A percentile compares a stretch with the other conserved stretches of the same genome.
Evolutionary conservation across 1,140 invertebrate species (phyloP).

Genomic region (Zaprionus gabonicus): DNA sequence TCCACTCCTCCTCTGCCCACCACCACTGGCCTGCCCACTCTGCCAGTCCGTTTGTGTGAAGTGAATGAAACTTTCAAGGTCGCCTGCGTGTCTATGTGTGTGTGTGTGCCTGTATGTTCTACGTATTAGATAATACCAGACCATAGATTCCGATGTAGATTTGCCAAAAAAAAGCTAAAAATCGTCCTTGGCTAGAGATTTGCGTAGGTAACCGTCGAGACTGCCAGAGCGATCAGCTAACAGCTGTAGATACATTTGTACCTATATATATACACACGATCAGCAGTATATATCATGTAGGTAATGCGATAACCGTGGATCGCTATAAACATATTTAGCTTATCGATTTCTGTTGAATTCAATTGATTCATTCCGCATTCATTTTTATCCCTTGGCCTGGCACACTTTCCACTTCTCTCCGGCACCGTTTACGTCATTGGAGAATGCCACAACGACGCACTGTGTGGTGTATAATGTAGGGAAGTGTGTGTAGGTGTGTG

Average conservation of each 20-base stretch:
- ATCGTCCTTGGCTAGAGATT: slow-evolving; percentile 26
- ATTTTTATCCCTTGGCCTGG: not conserved
- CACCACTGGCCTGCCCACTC: not conserved
- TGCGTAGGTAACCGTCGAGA: slow-evolving; percentile 15
- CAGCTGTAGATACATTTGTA: not conserved
- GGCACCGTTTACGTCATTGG: slow-evolving; percentile 54
- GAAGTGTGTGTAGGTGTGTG: not conserved
- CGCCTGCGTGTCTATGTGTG: slow-evolving; percentile 32
- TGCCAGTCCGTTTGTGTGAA: slow-evolving; percentile 56
- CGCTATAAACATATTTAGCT: not conserved
- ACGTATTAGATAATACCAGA: slow-evolving; percentile 6
- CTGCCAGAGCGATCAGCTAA: not conserved
- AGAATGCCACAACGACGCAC: slow-evolving; percentile 16
- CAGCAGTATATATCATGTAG: not conserved
- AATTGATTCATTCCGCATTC: not conserved
- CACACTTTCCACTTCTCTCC: not conserved
- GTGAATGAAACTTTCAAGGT: slow-evolving; percentile 83
- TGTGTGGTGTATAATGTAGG: slow-evolving; percentile 27
- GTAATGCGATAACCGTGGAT: too few species aligned
- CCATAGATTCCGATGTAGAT: slow-evolving; percentile 3
- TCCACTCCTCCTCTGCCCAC: not conserved
- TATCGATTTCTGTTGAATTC: not conserved
- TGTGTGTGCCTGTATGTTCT: slow-evolving; percentile 27
- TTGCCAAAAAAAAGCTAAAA: slow-evolving; percentile 1
- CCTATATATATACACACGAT: not conserved